Evolutionary conservation across 2,113 vertebrate genomes (phyloP).

Genomic region (Gnathonemus echidnorhynchus): DNA sequence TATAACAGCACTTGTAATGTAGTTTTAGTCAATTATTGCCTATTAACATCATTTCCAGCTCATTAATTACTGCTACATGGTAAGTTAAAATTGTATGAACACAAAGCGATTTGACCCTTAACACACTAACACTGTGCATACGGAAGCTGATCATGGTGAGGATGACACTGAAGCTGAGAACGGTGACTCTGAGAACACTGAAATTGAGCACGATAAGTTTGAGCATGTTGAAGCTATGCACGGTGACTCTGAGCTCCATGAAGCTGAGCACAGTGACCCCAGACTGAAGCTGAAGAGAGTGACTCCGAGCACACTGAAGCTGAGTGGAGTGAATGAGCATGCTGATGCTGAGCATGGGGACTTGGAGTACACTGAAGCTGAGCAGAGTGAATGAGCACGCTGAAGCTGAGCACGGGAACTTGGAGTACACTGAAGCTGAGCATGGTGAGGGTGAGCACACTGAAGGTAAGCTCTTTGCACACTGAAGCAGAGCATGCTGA

Average conservation of each 20-base stretch:
- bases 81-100: neutral
- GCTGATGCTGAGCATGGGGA: neutral
- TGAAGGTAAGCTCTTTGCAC: too few species aligned
- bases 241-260: neutral
- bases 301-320: neutral
- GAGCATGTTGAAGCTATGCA: neutral
- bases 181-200: neutral
- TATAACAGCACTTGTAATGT: neutral
- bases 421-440: neutral
- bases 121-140: neutral
- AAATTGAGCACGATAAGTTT: too few species aligned
- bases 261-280: neutral
- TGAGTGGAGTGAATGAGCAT: neutral
- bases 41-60: neutral
- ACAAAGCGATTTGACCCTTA: neutral
- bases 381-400: neutral
- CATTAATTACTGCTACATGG: neutral
- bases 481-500: neutral
- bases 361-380: neutral
- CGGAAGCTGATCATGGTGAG: neutral
- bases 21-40: neutral
- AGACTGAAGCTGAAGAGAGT: neutral
- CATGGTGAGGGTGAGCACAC: neutral
- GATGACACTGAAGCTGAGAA: neutral
- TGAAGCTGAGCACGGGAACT: neutral